A percentile compares a stretch with the other conserved stretches of the same genome.
Conservation (phyloP, 2,888 invertebrate genomes). For the Latrodectus hesperus region DNA sequence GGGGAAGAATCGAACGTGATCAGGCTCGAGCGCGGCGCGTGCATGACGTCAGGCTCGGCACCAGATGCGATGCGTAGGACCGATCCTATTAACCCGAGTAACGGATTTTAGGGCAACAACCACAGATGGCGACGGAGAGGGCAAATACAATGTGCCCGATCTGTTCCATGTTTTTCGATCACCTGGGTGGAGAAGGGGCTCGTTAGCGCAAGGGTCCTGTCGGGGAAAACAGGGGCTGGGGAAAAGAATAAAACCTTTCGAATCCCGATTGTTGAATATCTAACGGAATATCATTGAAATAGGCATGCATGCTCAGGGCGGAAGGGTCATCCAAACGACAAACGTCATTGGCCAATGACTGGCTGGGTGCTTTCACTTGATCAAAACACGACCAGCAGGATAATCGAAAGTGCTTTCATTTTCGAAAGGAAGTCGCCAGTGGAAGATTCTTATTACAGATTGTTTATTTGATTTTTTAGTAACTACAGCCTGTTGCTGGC, state of each 20-base stretch:
- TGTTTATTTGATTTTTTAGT: too few species aligned
- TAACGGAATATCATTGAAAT: constrained; percentile 49
- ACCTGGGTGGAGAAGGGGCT: constrained; percentile 42
- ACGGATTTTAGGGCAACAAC: constrained; percentile 60
- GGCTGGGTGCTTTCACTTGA: not conserved
- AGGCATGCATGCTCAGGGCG: not conserved
- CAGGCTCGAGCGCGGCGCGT: constrained; percentile 38
- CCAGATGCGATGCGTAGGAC: constrained; percentile 41
- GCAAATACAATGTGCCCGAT: constrained; percentile 19
- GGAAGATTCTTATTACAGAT: too few species aligned
- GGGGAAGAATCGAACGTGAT: constrained; percentile 29
- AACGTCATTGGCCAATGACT: constrained; percentile 28
- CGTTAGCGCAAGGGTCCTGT: constrained; percentile 30
- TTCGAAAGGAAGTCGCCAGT: too few species aligned
- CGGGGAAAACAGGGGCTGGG: not conserved
- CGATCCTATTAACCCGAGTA: constrained; percentile 64
- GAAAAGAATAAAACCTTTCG: not conserved
- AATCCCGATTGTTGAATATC: constrained; percentile 22
- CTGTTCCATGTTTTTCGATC: constrained; percentile 19
- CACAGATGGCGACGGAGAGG: constrained; percentile 45
- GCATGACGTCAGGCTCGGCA: constrained; percentile 44
- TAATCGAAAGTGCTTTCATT: not conserved
- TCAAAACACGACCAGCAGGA: not conserved
- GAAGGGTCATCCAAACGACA: constrained; percentile 21
- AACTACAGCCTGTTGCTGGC: too few species aligned